Evolutionary conservation across 2,797 vertebrate species (phyloP).

Genomic region (Fratercula arctica): DNA sequence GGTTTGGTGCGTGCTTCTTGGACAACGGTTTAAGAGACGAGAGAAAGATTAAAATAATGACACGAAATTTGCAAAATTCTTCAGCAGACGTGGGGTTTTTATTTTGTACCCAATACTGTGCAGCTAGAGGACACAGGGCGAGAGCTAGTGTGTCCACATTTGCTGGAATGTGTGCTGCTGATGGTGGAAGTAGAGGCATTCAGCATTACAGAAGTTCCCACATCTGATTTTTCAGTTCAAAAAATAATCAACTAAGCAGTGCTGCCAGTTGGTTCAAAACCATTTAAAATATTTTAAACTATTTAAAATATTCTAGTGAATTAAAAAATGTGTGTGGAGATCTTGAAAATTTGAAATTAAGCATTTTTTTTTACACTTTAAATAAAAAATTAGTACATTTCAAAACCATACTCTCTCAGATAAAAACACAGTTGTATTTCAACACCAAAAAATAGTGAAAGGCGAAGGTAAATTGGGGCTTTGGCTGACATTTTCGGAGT

Average conservation of each 20-base stretch:
- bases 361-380: background rate
- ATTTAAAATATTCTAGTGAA: background rate
- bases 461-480: background rate
- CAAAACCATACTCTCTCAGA: background rate
- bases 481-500: background rate
- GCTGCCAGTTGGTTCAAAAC: background rate
- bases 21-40: background rate
- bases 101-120: background rate
- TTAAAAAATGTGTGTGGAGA: background rate
- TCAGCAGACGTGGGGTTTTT: background rate
- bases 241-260: background rate
- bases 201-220: background rate
- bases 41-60: background rate
- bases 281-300: background rate
- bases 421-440: background rate
- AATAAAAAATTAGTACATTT: background rate
- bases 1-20: background rate
- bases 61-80: background rate
- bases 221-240: background rate
- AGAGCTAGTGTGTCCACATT: background rate
- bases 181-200: background rate
- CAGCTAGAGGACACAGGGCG: background rate
- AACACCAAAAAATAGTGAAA: background rate
- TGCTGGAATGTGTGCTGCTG: rapidly evolving
- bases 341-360: background rate